These are phyloP conservation scores for Pseudonaja textilis DNA, from an alignment of 2,113 vertebrate genomes.

Conservation along the genomic window DNA sequence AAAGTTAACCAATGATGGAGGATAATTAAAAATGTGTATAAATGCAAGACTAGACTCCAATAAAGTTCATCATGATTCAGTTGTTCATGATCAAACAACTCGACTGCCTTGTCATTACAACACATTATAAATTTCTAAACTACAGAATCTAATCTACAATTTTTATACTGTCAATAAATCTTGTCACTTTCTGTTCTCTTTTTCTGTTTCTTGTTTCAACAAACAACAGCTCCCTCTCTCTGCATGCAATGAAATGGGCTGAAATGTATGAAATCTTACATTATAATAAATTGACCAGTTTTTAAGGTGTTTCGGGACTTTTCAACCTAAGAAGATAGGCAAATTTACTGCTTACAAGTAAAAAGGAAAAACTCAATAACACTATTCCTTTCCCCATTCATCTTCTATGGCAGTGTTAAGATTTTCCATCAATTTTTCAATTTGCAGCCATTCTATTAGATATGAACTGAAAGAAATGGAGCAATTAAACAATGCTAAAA, in stretches of 20 bases:
- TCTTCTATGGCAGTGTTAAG: background rate
- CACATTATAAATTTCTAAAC: background rate
- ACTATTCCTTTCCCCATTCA: background rate
- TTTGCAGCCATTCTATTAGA: background rate
- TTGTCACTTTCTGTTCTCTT: background rate
- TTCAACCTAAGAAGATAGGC: background rate
- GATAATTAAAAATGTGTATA: too few relatives aligned
- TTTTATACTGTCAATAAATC: background rate
- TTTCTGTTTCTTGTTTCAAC: background rate
- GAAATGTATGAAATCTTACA: background rate
- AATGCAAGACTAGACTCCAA: too few relatives aligned
- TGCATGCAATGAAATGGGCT: background rate
- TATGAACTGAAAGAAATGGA: background rate
- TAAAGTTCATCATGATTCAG: too few relatives aligned
- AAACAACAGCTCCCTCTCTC: background rate
- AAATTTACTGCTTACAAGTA: background rate
- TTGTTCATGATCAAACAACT: too few relatives aligned
- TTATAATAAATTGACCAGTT: background rate
- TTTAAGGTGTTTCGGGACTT: background rate
- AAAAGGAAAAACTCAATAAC: background rate
- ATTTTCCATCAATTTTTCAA: background rate
- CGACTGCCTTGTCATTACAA: too few relatives aligned
- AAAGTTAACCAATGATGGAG: too few relatives aligned
- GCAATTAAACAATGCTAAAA: background rate
- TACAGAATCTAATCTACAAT: background rate